Base-by-base conservation (phyloP, 2,113 vertebrate genomes). In the Ophiodon elongatus region DNA sequence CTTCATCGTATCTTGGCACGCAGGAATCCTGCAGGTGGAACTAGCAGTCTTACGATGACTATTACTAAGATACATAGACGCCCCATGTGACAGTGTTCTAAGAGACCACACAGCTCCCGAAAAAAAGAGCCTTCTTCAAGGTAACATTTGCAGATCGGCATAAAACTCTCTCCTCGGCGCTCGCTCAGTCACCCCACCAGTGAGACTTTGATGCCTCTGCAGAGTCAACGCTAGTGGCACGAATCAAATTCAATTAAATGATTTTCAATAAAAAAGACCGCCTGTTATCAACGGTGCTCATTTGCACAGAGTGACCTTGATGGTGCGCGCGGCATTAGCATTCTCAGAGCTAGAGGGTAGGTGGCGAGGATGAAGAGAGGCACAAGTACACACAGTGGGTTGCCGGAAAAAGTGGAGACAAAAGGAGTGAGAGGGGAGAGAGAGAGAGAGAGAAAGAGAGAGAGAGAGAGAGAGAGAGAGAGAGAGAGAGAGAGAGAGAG, bases 181-280 rank as follows among this genome's bases (percentile, higher is more conserved):
- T 59, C 62, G 45, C 71, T 17, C 78, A 27, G 3, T 41, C 50
- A 21, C 56, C 71, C 33, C 69, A 65, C 76, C 41, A 66, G 69
- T 64, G 68, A 85, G 79, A 85, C 88, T 92, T 87, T 87, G 90
- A 91, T 88, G 91, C 87, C 80, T 77, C 90, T 69, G 64, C 79
- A 69, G 88, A 89, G 87, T 85, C 73, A 88, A 71, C 41, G 86
- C 91, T 85, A 50, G 77, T 93, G 90, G 92, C 92, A 86, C 29
- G 39, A 92, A 93, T 94, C 92, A 94, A 95, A 95, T 94, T 95
- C 91, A 94, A 95, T 94, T 91, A 93, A 95, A 90, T 73, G 88
- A 93, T 94, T 94, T 92, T 94, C 86, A 84, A 82, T 89, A 79
- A 85, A 90, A 63, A 73, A 59, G 73, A 35, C 57, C 6, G 78